These are phyloP conservation scores for Melanotaenia maccullochi DNA, from an alignment of 2,797 vertebrate genomes.

Conservation along the genomic window DNA sequence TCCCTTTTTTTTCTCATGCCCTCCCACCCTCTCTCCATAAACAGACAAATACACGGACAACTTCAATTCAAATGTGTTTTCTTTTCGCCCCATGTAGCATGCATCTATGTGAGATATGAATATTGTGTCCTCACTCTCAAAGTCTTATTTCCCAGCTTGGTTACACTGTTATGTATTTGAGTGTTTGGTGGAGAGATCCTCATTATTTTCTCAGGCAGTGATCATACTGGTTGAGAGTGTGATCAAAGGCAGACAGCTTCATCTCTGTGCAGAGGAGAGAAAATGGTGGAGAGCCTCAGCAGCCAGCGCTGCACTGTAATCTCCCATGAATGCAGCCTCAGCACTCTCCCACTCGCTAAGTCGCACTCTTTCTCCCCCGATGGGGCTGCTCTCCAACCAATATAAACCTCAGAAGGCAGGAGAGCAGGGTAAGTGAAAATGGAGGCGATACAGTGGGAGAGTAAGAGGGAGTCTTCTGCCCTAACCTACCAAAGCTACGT, in stretches of 20 bases:
- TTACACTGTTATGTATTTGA: slow-evolving; percentile 29
- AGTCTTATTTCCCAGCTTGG: slow-evolving; percentile 47
- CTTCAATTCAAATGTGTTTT: slow-evolving; percentile 29
- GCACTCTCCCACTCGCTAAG: slow-evolving; percentile 76
- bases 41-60: slow-evolving; percentile 10
- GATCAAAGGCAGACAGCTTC: slow-evolving; percentile 71
- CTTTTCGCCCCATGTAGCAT: not conserved
- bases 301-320: slow-evolving; percentile 70
- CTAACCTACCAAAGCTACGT: not conserved
- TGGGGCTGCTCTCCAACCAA: slow-evolving; percentile 60
- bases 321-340: slow-evolving; percentile 77
- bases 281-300: slow-evolving; percentile 71
- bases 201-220: slow-evolving; percentile 64
- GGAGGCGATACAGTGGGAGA: slow-evolving; percentile 10
- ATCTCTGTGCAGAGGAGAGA: slow-evolving; percentile 63
- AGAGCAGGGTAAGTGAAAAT: slow-evolving; percentile 49
- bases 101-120: slow-evolving; percentile 32
- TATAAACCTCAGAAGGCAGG: slow-evolving; percentile 45
- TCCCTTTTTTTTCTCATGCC: slow-evolving; percentile 39
- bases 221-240: slow-evolving; percentile 61
- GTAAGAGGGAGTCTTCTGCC: slow-evolving; percentile 14
- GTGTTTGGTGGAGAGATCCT: slow-evolving; percentile 40
- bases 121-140: slow-evolving; percentile 18
- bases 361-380: slow-evolving; percentile 57
- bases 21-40: not conserved